Conservation (phyloP, 2,888 invertebrate genomes). For the Cryptops parisi region DNA sequence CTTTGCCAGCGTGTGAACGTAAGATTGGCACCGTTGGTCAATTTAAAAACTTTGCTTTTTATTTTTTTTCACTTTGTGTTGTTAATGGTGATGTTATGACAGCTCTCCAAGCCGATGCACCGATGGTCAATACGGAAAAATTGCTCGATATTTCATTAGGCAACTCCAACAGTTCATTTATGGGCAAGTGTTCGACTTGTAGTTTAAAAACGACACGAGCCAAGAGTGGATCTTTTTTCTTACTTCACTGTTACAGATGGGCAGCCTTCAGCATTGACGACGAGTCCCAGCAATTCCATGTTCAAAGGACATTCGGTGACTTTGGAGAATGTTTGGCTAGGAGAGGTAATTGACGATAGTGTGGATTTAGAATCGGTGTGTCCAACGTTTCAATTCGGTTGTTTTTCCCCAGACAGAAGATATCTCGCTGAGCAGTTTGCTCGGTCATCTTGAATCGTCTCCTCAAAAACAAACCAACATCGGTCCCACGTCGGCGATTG, state of each 20-base stretch:
- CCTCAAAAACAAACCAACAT: constrained; percentile 30
- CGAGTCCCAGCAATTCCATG: no score
- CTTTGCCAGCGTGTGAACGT: constrained; percentile 15
- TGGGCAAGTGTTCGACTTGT: not conserved
- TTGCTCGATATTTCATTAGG: constrained; percentile 24
- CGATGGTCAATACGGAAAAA: constrained; percentile 24
- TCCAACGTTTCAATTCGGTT: constrained; percentile 15
- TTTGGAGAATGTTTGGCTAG: no score
- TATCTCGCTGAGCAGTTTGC: constrained; percentile 71
- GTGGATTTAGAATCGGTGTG: no score
- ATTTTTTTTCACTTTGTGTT: not conserved
- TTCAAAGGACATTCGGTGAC: no score
- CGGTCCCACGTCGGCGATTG: constrained; percentile 25
- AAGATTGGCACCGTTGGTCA: not conserved
- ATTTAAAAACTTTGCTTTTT: not conserved
- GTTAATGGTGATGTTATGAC: not conserved
- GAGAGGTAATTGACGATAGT: no score
- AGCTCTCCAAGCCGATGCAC: constrained; percentile 19
- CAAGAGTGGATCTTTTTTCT: no score
- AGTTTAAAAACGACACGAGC: no score
- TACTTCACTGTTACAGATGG: no score
- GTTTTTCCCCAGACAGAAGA: constrained; percentile 40
- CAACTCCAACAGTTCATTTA: constrained; percentile 20
- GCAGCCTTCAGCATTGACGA: no score
- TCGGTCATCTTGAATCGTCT: constrained; percentile 63